phyloP scores from a whole-genome alignment of 2,888 invertebrate genomes.

The Dascillus cervinus region DNA sequence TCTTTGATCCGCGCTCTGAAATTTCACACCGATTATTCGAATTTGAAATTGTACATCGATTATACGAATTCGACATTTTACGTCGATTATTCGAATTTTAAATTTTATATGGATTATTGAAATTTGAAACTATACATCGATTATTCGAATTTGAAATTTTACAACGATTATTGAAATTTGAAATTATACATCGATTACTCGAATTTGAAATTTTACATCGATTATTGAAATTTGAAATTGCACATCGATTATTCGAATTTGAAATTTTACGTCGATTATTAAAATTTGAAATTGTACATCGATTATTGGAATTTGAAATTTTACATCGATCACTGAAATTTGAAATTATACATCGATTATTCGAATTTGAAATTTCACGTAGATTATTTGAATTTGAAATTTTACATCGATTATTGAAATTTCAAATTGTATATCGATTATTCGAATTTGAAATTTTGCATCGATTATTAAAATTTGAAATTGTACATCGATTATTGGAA shows the following conservation, averaged over 20 bases:
- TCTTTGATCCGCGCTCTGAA: slow-evolving; percentile 43
- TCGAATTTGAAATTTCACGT: background rate
- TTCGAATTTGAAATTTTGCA: background rate
- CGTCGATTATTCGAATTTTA: too few relatives aligned
- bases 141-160: background rate
- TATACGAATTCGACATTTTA: background rate
- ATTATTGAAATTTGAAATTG: background rate
- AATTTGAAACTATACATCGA: background rate
- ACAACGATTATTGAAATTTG: too few relatives aligned
- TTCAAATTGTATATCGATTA: too few relatives aligned
- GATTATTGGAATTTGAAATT: background rate
- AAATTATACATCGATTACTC: background rate
- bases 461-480: background rate
- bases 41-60: background rate
- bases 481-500: too few relatives aligned
- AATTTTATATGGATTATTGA: background rate
- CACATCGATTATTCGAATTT: background rate
- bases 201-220: background rate
- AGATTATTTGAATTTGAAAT: background rate
- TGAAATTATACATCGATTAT: background rate
- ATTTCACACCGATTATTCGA: too few relatives aligned
- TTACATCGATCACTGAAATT: too few relatives aligned
- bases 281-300: background rate
- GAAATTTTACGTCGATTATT: too few relatives aligned
- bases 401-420: background rate